Base-by-base conservation (phyloP, 2,113 vertebrate genomes). In the Nyctereutes procyonoides region DNA sequence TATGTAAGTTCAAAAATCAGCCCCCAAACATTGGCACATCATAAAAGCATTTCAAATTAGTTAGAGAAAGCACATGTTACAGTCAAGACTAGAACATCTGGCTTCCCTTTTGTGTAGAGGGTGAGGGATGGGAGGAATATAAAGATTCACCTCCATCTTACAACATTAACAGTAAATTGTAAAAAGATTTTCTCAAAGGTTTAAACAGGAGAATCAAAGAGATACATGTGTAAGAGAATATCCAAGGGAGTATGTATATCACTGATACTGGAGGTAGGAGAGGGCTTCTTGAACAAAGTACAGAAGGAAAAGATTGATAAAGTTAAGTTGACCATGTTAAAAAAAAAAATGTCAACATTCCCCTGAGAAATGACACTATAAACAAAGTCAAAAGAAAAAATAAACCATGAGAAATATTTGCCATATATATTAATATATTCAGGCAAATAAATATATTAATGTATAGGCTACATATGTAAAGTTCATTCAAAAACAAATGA, bases 351-450 rank as follows among this genome's bases (percentile, higher is more conserved):
- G 35, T 79, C 35, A 88, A 17, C 7, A 28, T 43, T 28, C 19
- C 38, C 76, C 43, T 51, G 38, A 91, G 71, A 92, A 80, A 93
- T 60, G 12, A 63, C 8, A 74, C 20, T 81, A 30, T 43, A 93
- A 95, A 85, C 55, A 82, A 79, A 96, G 35, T 30, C 65, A 48
- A 76, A 93, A 88, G 35, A 79, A 92, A 92, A 94, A 85, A 88
- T 35, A 92, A 92, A 74, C 16, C 74, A 16, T 48, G 43, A 93
- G 69, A 76, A 80, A 38, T 63, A 84, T 30, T 60, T 82, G n/a
- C 3, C 60, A 73, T 63, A 58, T 35, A 58, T 28, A 71, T 48
- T 71, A 71, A 58, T 19, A 63, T 3, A 81, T 3, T 83, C 79
- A 77, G 53, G 71, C n/a, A 94, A 88, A 63, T 26, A 26, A 32